Conservation (phyloP, 2,113 vertebrate species). For the Kryptolebias marmoratus region DNA sequence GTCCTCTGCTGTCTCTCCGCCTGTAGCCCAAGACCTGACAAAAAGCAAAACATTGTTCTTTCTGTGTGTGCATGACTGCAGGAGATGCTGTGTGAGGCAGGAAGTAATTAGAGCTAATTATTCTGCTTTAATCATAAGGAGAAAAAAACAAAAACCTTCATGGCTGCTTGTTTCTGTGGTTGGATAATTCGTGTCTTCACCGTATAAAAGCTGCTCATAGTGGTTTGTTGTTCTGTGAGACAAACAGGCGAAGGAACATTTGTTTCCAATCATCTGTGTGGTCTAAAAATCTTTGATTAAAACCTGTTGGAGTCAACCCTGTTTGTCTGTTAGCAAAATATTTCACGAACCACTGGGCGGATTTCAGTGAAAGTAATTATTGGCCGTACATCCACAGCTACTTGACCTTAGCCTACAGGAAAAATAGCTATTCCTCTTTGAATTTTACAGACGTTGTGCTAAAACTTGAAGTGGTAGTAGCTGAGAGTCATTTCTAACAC, state of each 20-base stretch:
- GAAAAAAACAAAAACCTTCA: slow-evolving; percentile 8
- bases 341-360: too few relatives aligned
- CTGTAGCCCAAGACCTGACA: slow-evolving; percentile 40
- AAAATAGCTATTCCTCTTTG: too few relatives aligned
- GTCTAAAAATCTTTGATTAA: slow-evolving; percentile 12
- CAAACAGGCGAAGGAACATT: slow-evolving; percentile 16
- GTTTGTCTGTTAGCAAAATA: too few relatives aligned
- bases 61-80: slow-evolving; percentile 62
- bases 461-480: too few relatives aligned
- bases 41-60: slow-evolving; percentile 68
- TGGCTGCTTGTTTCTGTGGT: slow-evolving; percentile 24
- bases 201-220: slow-evolving; percentile 60
- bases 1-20: background rate
- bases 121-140: slow-evolving; percentile 65
- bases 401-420: too few relatives aligned
- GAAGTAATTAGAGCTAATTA: slow-evolving; percentile 78
- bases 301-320: background rate
- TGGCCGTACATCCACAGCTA: too few relatives aligned
- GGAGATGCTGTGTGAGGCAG: slow-evolving; percentile 68
- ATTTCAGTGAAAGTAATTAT: too few relatives aligned
- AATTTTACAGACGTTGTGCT: too few relatives aligned
- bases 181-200: slow-evolving; percentile 36
- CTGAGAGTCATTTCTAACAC: too few relatives aligned
- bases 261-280: slow-evolving; percentile 31
- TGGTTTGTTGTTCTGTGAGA: slow-evolving; percentile 42